These are phyloP conservation scores for Lanius ludovicianus DNA, from an alignment of 2,113 vertebrate species.

Conservation along the genomic window DNA sequence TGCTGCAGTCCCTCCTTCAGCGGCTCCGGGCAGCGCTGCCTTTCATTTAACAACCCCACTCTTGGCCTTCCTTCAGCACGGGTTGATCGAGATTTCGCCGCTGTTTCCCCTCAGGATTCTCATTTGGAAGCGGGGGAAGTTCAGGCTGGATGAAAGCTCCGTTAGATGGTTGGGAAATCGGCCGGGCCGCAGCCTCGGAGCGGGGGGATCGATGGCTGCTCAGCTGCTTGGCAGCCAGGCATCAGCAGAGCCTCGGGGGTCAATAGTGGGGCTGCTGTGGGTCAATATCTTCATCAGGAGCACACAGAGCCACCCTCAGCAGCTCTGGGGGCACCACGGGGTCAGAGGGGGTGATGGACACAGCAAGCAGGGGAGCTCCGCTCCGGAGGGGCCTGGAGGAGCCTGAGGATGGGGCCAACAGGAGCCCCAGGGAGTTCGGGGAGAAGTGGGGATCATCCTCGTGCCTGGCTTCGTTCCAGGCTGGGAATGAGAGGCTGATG, in stretches of 20 bases:
- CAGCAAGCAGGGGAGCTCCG: not conserved
- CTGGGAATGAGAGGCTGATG: not conserved
- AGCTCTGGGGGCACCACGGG: not conserved
- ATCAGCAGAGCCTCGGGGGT: constrained; percentile 39
- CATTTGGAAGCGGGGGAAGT: constrained; percentile 9
- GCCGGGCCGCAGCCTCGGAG: not conserved
- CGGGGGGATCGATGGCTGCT: constrained; percentile 33
- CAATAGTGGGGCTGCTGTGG: constrained; percentile 14
- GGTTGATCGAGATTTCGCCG: not conserved
- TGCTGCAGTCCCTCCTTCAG: not conserved
- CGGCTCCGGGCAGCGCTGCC: constrained; percentile 2
- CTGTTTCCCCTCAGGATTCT: not conserved
- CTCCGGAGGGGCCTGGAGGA: not conserved
- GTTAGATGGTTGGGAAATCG: not conserved
- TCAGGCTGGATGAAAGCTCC: not conserved
- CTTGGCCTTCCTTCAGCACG: constrained; percentile 2
- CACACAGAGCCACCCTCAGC: not conserved
- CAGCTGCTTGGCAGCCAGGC: constrained; percentile 36
- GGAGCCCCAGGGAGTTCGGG: not conserved
- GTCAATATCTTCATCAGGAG: constrained; percentile 39
- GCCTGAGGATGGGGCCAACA: not conserved
- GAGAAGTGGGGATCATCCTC: not conserved
- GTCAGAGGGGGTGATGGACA: not conserved
- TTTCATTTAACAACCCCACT: not conserved
- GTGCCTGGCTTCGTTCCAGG: not conserved